A percentile compares a stretch with the other conserved stretches of the same genome.
phyloP scores from a whole-genome alignment of 92 coral and sea anemone species.

The Pocillopora grandis region DNA sequence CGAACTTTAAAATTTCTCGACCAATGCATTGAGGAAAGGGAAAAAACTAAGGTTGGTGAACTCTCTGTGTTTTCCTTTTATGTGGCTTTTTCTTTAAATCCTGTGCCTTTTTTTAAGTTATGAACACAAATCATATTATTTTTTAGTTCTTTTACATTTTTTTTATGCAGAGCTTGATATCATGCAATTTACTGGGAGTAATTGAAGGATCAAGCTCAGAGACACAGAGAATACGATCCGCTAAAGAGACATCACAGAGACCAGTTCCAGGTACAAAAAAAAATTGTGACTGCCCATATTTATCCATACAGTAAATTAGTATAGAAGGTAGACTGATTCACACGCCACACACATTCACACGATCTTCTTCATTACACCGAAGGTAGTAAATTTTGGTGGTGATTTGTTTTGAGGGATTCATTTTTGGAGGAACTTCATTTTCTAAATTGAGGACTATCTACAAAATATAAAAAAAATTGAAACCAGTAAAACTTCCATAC shows the following conservation, averaged over 20 bases:
- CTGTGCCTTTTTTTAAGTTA: too few relatives aligned
- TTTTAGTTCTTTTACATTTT: neutral
- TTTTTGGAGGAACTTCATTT: too few relatives aligned
- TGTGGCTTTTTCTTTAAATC: too few relatives aligned
- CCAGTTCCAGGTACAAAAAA: conserved; percentile 70
- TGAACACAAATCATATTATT: neutral
- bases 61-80: too few relatives aligned
- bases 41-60: conserved; percentile 14
- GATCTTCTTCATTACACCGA: too few relatives aligned
- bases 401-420: too few relatives aligned
- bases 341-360: too few relatives aligned
- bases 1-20: conserved; percentile 86
- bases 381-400: too few relatives aligned
- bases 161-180: conserved; percentile 38
- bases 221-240: conserved; percentile 78
- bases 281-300: neutral
- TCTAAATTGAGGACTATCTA: too few relatives aligned
- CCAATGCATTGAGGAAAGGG: conserved; percentile 58
- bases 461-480: too few relatives aligned
- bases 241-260: conserved; percentile 78
- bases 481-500: too few relatives aligned
- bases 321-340: too few relatives aligned
- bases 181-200: conserved; percentile 70
- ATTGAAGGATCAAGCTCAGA: conserved; percentile 86
- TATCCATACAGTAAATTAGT: neutral